Evolutionary conservation across 2,113 vertebrate genomes (phyloP).

Genomic region (Channa argus): DNA sequence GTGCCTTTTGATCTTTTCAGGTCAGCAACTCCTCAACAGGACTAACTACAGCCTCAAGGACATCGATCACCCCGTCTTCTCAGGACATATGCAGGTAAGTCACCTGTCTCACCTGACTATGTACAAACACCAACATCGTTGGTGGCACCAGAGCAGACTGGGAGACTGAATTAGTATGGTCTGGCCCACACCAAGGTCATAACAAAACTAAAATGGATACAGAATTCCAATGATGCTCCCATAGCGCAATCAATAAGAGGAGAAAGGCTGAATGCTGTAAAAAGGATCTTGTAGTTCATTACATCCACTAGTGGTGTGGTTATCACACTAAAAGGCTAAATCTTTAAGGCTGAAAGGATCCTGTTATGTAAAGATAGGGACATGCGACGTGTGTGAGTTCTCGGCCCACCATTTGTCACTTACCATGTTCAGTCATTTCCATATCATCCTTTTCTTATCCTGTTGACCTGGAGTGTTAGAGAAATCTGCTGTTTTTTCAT

Average conservation of each 20-base stretch:
- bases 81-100: conserved; percentile 96
- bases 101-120: neutral
- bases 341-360: neutral
- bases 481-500: neutral
- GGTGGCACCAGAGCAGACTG: conserved; percentile 20
- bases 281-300: conserved; percentile 11
- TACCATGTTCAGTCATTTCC: conserved; percentile 6
- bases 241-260: conserved; percentile 25
- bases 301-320: neutral
- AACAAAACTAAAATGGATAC: conserved; percentile 42
- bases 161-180: conserved; percentile 34
- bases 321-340: neutral
- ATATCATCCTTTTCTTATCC: neutral
- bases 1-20: conserved; percentile 83
- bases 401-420: conserved; percentile 30
- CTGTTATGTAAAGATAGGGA: neutral
- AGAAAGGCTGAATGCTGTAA: conserved; percentile 33
- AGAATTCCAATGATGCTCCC: conserved; percentile 1
- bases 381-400: neutral
- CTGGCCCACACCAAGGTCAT: conserved; percentile 2
- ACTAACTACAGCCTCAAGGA: conserved; percentile 85
- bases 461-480: neutral
- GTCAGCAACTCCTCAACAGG: conserved; percentile 92
- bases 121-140: neutral
- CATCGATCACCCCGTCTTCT: conserved; percentile 91